Conservation (phyloP, 2,888 invertebrate genomes). For the Rotaria sp. region DNA sequence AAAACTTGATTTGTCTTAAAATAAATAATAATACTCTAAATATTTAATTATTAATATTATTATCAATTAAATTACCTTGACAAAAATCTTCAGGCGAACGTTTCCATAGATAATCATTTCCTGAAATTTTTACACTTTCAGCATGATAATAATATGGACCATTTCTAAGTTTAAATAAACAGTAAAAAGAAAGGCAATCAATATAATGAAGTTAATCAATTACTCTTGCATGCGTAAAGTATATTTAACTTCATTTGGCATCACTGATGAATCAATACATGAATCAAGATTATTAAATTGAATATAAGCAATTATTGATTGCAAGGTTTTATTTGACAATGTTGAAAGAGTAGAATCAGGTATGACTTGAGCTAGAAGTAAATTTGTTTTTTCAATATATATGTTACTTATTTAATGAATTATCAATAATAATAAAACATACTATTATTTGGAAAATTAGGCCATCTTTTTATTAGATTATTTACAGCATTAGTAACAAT, state of each 20-base stretch:
- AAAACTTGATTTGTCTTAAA: background rate
- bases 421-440: background rate
- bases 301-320: background rate
- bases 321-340: background rate
- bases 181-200: too few relatives aligned
- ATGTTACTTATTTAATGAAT: too few relatives aligned
- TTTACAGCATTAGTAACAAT: background rate
- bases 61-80: background rate
- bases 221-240: background rate
- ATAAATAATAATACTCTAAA: background rate
- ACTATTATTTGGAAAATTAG: background rate
- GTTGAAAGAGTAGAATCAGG: background rate
- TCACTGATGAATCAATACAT: background rate
- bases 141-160: background rate
- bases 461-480: background rate
- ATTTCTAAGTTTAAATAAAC: background rate
- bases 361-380: background rate
- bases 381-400: background rate
- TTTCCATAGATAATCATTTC: constrained; percentile 33
- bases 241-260: background rate
- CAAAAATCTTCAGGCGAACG: constrained; percentile 39
- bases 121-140: background rate
- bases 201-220: background rate
- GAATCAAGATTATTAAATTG: background rate
- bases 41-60: background rate